Base-by-base conservation (phyloP, 2,888 invertebrate genomes). In the Automeris io region DNA sequence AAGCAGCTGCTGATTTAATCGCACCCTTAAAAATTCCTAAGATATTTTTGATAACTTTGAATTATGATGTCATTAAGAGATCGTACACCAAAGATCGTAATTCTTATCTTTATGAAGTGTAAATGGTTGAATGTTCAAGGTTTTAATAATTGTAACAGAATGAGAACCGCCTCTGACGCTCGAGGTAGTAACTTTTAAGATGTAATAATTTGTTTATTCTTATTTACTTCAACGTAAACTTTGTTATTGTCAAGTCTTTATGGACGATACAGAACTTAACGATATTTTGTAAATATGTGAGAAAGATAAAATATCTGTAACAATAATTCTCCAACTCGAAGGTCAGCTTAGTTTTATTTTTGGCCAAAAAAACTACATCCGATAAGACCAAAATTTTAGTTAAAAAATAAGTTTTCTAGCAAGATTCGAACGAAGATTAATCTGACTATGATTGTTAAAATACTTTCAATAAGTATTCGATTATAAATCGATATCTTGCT, bases 51-150 rank as follows among this genome's bases (percentile, higher is more conserved):
- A 40, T 40, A 40, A 26, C 31, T 26, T 26, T 25, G 36, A 40
- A 33, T 33, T 40, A 40, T 25, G 40, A 21, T 21, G 33, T 35
- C 35, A 35, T 40, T 40, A 40, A 25, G 35, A 21, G 12, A 13
- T 11, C 40, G 19, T 21, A 37, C 29, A 37, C 36, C n/a, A 31
- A 31, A 29, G 26, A 18, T 26, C 25, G 16, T 39, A 23, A 11
- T 12, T 21, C 18, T 16, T 35, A 32, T 35, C 35, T 40, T 40
- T 36, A 40, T 36, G 18, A 24, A 11, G 40, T 13, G 21, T 35
- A 36, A 39, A 39, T 16, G 11, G 33, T 25, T 19, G 21, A 34
- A 12, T 33, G 21, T 11, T 33, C 12, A 18, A 24, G 11, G 9
- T 25, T 26, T 26, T 26, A 13, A 16, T 26, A 26, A 16, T 26